Conservation (phyloP, 2,113 vertebrate species). For the Nothoprocta perdicaria region DNA sequence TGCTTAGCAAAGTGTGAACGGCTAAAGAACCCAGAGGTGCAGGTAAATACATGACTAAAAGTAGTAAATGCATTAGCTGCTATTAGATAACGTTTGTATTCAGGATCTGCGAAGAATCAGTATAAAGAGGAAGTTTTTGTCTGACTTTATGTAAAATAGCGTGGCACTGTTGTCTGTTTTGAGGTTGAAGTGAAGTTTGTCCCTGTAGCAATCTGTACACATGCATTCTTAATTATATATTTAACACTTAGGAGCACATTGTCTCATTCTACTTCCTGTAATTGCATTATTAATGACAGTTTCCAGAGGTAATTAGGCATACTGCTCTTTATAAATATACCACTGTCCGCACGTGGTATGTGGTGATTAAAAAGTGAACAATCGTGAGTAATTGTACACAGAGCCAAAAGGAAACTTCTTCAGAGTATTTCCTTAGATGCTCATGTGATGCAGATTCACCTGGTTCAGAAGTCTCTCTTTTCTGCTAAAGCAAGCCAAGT, state of each 20-base stretch:
- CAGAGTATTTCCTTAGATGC: neutral
- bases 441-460: neutral
- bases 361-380: neutral
- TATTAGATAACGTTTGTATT: neutral
- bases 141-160: neutral
- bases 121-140: neutral
- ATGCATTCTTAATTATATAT: neutral
- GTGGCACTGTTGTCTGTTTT: neutral
- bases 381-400: neutral
- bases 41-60: conserved; percentile 74
- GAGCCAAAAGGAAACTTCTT: neutral
- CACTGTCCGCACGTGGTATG: neutral
- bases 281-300: fast-evolving
- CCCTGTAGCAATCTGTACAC: fast-evolving
- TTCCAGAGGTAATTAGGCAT: neutral
- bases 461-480: neutral
- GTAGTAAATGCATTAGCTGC: neutral
- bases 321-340: too few species aligned
- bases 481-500: neutral
- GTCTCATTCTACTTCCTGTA: fast-evolving
- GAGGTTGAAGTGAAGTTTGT: neutral
- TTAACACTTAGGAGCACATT: neutral
- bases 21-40: conserved; percentile 69
- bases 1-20: conserved; percentile 62
- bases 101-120: fast-evolving